Evolutionary conservation across 2,797 vertebrate genomes (phyloP).

Genomic region (Limnodromus scolopaceus): DNA sequence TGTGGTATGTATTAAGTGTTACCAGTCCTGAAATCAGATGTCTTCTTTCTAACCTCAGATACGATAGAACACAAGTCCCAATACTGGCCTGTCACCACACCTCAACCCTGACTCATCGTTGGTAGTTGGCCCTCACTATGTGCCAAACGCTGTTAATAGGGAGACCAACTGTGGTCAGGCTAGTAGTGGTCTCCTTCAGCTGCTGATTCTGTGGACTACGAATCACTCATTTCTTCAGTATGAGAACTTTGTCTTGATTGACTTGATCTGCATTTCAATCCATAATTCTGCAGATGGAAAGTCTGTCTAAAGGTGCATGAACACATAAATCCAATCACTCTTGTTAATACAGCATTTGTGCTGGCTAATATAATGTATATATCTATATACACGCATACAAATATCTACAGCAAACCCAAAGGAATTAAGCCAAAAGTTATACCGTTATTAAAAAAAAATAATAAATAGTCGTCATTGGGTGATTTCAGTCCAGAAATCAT

Average conservation of each 20-base stretch:
- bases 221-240: not conserved
- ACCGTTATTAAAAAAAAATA: not conserved
- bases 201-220: not conserved
- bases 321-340: not conserved
- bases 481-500: not conserved
- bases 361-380: not conserved
- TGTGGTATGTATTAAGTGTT: not conserved
- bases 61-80: not conserved
- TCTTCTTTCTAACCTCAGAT: not conserved
- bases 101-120: not conserved
- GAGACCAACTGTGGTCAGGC: not conserved
- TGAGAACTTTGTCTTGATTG: not conserved
- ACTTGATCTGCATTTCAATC: not conserved
- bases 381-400: not conserved
- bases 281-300: not conserved
- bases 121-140: not conserved
- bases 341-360: not conserved
- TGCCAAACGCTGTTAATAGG: not conserved
- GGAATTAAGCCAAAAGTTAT: not conserved
- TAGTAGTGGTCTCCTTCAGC: not conserved
- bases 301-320: not conserved
- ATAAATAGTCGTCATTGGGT: not conserved
- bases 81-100: not conserved
- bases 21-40: not conserved
- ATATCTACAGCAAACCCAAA: not conserved